phyloP scores from a whole-genome alignment of 2,113 vertebrate genomes.

The Toxostoma redivivum region DNA sequence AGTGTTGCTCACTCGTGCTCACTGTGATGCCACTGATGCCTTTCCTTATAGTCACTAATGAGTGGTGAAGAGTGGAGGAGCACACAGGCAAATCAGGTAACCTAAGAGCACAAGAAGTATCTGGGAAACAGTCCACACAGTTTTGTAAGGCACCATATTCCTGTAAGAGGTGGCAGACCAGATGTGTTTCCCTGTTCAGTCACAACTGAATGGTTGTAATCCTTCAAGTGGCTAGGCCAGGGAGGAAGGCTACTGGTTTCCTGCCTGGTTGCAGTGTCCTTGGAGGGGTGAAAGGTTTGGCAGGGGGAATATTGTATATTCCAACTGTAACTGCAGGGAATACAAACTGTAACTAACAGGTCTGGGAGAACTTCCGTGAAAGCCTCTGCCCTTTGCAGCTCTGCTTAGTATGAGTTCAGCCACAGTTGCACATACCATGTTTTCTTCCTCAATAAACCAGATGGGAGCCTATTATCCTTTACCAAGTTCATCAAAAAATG shows the following conservation, averaged over 20 bases:
- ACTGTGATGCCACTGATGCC: not conserved
- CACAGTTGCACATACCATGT: not conserved
- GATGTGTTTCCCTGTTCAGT: not conserved
- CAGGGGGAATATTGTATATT: not conserved
- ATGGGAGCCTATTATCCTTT: not conserved
- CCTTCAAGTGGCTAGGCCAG: not conserved
- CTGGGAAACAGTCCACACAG: not conserved
- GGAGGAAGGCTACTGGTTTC: not conserved
- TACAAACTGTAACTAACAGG: not conserved
- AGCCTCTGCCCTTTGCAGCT: not conserved
- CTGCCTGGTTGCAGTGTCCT: rapidly evolving
- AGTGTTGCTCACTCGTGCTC: not conserved
- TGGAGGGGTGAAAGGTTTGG: not conserved
- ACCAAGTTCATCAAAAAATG: not conserved
- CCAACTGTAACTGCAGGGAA: not conserved
- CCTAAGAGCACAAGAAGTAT: not conserved
- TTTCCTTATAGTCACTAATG: not conserved
- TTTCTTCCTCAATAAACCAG: slow-evolving; percentile 35
- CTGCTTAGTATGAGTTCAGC: not conserved
- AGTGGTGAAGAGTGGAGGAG: not conserved
- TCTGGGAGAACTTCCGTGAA: not conserved
- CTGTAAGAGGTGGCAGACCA: not conserved
- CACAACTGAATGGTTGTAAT: not conserved
- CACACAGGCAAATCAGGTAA: not conserved
- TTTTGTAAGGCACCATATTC: not conserved